Evolutionary conservation across 2,888 invertebrate species (phyloP), one percentile per base, ranked within the genome.

Genomic region (Clunio marinus): DNA sequence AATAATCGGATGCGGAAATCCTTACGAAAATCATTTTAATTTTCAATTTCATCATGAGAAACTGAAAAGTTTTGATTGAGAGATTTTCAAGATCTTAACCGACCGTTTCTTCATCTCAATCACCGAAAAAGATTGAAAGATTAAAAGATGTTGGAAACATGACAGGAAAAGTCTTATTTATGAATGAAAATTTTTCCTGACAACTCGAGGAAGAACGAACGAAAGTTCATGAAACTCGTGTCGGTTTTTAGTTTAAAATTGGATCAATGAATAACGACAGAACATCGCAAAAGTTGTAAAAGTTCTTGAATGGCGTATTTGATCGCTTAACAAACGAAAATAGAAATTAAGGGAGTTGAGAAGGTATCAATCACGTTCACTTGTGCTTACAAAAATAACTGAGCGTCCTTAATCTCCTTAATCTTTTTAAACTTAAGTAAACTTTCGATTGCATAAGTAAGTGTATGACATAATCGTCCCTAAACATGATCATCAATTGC

Each of bases 91-190:
- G 15, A 10, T 22, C 22, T 5, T 22, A 51, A 17, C 17, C 17
- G 51, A 51, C 51, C 51, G 51, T 51, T 51, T 51, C 13, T 51
- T 22, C 35, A 32, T 32, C 51, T 45, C 45, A 7, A 45, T 45
- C 45, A 45, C n/a, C 45, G 45, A n/a, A 15, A 4, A 8, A 32
- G 35, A 32, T 32, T 13, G 13, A 32, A 13, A 32, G 35, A 32
- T 32, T 8, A n/a, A 15, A 3, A 15, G 15, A n/a, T n/a, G 3
- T 51, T 51, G 51, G 51, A 51, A n/a, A 22, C 17, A 51, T 51
- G 51, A 20, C 51, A 51, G 22, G 41, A 41, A 17, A 51, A 13
- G 10, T 15, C 13, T n/a, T 15, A 13, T 51, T 51, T n/a, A 51
- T 51, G 51, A 51, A 51, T 51, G 51, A 51, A 51, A 2, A 5